Evolutionary conservation across 2,888 invertebrate genomes (phyloP).

Genomic region (Phoronis australis): DNA sequence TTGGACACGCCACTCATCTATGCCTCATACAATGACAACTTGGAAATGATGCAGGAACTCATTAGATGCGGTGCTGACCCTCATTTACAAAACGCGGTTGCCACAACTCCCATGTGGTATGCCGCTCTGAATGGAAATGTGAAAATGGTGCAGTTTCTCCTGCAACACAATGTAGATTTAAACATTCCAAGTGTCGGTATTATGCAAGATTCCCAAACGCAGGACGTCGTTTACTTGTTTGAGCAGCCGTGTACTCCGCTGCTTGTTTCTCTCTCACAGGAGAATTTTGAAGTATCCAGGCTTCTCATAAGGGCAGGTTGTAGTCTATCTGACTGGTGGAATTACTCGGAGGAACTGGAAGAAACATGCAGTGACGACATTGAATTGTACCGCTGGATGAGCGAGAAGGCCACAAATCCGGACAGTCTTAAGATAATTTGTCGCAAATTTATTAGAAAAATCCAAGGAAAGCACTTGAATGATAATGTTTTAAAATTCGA

Average conservation of each 20-base stretch:
- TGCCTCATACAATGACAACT: slow-evolving; percentile 34
- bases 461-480: no score
- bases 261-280: slow-evolving; percentile 32
- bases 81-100: slow-evolving; percentile 21
- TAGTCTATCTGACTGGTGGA: no score
- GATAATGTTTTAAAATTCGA: no score
- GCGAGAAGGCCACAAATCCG: no score
- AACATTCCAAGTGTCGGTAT: slow-evolving; percentile 25
- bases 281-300: no score
- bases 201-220: slow-evolving; percentile 30
- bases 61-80: slow-evolving; percentile 36
- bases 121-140: slow-evolving; percentile 27
- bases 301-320: no score
- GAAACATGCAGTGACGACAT: no score
- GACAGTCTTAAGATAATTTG: no score
- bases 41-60: slow-evolving; percentile 22
- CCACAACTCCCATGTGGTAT: slow-evolving; percentile 39
- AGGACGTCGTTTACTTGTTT: slow-evolving; percentile 22
- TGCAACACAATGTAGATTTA: slow-evolving; percentile 28
- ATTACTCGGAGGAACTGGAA: no score
- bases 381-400: no score
- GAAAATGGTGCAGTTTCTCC: slow-evolving; percentile 23
- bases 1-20: slow-evolving; percentile 37
- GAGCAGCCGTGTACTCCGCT: slow-evolving; percentile 25
- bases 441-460: no score